Conservation (phyloP, 2,797 vertebrate species). For the Bradypus variegatus region DNA sequence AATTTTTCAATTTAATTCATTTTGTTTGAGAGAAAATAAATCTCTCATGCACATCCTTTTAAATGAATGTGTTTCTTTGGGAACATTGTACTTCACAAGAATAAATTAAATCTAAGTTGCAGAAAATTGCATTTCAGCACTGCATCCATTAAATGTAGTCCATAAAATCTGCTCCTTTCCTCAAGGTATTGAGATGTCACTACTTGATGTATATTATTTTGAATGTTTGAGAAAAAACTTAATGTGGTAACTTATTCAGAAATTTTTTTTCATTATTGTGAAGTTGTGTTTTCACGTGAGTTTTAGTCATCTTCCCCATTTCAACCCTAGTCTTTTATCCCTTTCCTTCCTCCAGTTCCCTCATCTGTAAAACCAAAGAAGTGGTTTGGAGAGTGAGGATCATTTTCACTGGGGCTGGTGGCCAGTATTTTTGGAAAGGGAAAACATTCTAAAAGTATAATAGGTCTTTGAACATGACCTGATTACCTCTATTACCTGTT, state of each 20-base stretch:
- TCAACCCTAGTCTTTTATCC: neutral
- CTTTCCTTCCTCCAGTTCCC: neutral
- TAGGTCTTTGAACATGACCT: neutral
- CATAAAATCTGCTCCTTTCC: neutral
- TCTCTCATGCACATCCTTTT: neutral
- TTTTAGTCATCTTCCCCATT: neutral
- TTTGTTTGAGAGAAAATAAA: constrained; percentile 34
- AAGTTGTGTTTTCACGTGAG: neutral
- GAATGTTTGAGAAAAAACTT: neutral
- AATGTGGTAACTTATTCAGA: neutral
- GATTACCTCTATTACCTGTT: neutral
- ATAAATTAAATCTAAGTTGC: neutral
- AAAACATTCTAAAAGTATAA: neutral
- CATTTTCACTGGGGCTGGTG: neutral
- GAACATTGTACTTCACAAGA: neutral
- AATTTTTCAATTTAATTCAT: constrained; percentile 20
- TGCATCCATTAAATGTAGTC: neutral
- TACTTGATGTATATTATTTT: neutral
- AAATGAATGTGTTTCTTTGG: neutral
- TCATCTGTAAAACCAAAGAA: neutral
- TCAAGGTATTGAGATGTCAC: neutral
- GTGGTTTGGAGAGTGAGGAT: neutral
- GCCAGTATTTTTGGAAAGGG: neutral
- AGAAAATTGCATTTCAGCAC: neutral
- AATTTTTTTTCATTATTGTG: neutral